Base-by-base conservation (phyloP, 2,797 vertebrate genomes). In the Danio tinwini region DNA sequence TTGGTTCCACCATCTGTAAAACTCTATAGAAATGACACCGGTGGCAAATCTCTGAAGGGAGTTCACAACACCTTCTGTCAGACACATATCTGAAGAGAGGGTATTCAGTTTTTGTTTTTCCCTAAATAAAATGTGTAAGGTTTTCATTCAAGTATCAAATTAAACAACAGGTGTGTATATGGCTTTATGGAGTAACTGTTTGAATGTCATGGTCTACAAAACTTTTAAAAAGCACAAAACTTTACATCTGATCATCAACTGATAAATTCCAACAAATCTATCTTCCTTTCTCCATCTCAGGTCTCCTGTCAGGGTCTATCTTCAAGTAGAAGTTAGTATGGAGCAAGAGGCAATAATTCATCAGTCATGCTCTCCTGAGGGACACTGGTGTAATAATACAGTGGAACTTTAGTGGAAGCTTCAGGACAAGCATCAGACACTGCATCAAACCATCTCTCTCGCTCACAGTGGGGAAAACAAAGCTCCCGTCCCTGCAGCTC, bases 331-430 rank as follows among this genome's bases (percentile, higher is more conserved):
- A 72, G 69, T 79, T 71, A 78, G 76, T 71, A 74, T 64, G 80
- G 71, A 67, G 70, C 39, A 76, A 75, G 65, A 85, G 61, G 76
- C 81, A 84, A 83, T 85, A 83, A 83, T 86, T 86, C 82, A 85
- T 88, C 83, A 83, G 83, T 58, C 76, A 59, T 55, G 72, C 59
- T 76, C 83, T 82, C 77, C 80, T 79, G 81, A 81, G 83, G 71
- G 63, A 75, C 62, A 76, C 74, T 42, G 45, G 62, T 12, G 83
- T 87, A 88, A 88, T 88, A 89, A 88, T 84, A 86, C 84, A 86
- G 86, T 74, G 68, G 78, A 81, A 87, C 81, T 89, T 88, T 83
- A 75, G 81, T 87, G 75, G 75, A 84, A 85, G 82, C 82, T 88
- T 62, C 67, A 74, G 86, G 86, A 87, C 85, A 83, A 87, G 74